Base-by-base conservation (phyloP, 1,140 invertebrate species). In the Drusus annulatus region DNA sequence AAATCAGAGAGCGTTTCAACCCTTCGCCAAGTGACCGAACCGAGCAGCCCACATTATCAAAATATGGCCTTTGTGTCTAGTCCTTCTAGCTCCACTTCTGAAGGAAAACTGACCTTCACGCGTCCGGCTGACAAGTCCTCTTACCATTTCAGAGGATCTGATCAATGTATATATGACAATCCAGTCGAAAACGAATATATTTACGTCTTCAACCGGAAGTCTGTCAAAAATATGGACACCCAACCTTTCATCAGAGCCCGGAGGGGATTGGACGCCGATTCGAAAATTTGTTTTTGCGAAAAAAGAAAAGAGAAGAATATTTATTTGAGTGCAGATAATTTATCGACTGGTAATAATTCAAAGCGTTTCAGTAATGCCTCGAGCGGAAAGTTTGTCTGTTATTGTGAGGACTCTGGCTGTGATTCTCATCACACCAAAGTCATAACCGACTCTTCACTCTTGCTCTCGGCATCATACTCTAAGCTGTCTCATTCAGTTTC, bases 61-160 rank as follows among this genome's bases (percentile, higher is more conserved):
- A 81, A 83, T 51, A 74, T 81, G 36, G 77, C 62, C 1, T 78
- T 74, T 63, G 3, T 62, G 3, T 63, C 51, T n/a, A 25, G 76
- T 17, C 16, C 19, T 25, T 25, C 56, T 3, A 16, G 19, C 10
- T 58, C 52, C 5, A 36, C 10, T n/a, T 45, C 56, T 19, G 36
- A 75, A 31, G 25, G 36, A 50, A 76, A 51, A 63, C 23, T 63
- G 5, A 50, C 56, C 0, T 76, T 63, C 19, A 63, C 58, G 0
- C 75, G 58, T 2, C 58, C 28, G n/a, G 36, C 7, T 23, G 7
- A 58, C n/a, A 78, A 79, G n/a, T 84, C 86, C 63, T 80, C 87
- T 52, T 89, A 89, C 84, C 89, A 90, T 78, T 87, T 89, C 75
- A 85, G 87, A 83, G 89, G 89, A 31, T 88, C 88, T 6, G 87